Evolutionary conservation across 2,797 vertebrate species (phyloP).

Genomic region (Pseudocheirus occidentalis): DNA sequence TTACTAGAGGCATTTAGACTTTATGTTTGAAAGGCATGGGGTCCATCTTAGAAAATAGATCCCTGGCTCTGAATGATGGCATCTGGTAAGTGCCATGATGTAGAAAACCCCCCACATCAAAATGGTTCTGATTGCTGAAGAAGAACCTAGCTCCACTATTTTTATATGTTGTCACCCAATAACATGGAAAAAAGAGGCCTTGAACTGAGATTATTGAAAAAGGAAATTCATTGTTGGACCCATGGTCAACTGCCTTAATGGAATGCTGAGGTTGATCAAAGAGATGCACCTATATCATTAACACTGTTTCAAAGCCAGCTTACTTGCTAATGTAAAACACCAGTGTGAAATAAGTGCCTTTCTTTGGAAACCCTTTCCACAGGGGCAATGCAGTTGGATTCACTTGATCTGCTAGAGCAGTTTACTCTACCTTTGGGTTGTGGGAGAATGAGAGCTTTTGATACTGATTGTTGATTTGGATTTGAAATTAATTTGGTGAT

Average conservation of each 20-base stretch:
- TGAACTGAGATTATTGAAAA: not conserved
- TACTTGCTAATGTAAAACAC: conserved; percentile 15
- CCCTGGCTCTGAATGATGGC: conserved; percentile 61
- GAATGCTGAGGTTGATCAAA: conserved; percentile 37
- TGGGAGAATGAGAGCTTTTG: conserved; percentile 16
- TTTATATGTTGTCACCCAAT: not conserved
- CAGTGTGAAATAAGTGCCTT: conserved; percentile 17
- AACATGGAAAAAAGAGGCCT: not conserved
- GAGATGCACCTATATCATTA: conserved; percentile 62
- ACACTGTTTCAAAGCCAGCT: not conserved
- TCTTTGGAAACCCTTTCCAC: conserved; percentile 35
- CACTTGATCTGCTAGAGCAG: conserved; percentile 15
- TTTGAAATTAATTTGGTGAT: conserved; percentile 84
- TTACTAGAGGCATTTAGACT: not conserved
- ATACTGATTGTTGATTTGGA: conserved; percentile 78
- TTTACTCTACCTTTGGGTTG: not conserved
- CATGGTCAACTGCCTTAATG: not conserved
- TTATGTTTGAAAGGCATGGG: conserved; percentile 42
- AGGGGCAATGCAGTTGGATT: conserved; percentile 33
- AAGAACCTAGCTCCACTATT: accelerated
- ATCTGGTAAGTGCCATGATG: conserved; percentile 52
- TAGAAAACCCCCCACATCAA: conserved; percentile 16
- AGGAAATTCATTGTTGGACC: not conserved
- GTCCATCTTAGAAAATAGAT: conserved; percentile 45
- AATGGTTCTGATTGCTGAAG: conserved; percentile 42